Conservation (phyloP, 2,113 vertebrate species). For the Pomatorhinus ruficollis region DNA sequence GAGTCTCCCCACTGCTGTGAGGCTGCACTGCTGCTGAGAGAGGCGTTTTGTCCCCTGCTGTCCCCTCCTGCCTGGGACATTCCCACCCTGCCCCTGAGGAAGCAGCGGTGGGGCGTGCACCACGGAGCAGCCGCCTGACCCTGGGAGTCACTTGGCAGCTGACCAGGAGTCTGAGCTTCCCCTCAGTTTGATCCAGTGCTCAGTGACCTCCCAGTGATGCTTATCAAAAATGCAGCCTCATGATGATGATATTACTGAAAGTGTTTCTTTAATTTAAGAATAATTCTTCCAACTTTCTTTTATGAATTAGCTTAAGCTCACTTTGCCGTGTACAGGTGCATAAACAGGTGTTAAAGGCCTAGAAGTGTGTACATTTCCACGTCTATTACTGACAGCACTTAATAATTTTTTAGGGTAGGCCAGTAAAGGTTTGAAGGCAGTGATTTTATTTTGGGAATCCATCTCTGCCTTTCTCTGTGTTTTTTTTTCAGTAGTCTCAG, state of each 20-base stretch:
- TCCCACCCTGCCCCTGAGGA: not conserved
- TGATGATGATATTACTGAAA: not conserved
- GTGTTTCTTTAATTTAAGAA: not conserved
- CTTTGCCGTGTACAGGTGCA: not conserved
- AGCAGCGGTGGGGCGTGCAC: not conserved
- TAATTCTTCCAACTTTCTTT: not conserved
- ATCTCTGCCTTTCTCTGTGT: not conserved
- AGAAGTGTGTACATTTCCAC: not conserved
- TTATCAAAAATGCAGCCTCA: not conserved
- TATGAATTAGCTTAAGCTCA: not conserved
- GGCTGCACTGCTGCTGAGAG: not conserved
- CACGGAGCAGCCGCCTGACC: fast-evolving
- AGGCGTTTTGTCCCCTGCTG: not conserved
- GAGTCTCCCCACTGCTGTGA: not conserved
- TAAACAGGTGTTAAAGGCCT: not conserved
- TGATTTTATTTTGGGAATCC: not conserved
- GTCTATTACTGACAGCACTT: not conserved
- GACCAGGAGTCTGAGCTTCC: not conserved
- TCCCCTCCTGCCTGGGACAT: fast-evolving
- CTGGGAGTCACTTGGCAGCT: fast-evolving
- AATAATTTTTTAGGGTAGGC: not conserved
- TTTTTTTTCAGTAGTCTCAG: not conserved
- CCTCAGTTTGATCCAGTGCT: not conserved
- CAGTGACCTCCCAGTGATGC: not conserved
- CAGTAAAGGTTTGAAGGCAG: not conserved